Conservation (phyloP, 1,140 invertebrate genomes). For the Heliconius eleuchia region DNA sequence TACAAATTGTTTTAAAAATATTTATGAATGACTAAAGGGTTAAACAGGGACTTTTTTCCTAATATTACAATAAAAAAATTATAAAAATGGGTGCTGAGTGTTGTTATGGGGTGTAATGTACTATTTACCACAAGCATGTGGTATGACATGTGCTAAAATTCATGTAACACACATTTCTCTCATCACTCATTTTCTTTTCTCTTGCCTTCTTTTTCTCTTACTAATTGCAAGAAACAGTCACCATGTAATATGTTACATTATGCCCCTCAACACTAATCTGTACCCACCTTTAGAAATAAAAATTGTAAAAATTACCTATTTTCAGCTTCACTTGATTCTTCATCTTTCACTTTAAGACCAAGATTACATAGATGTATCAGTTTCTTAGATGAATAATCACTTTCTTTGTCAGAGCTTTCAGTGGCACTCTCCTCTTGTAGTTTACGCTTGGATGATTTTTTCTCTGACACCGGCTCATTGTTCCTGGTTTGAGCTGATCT, state of each 20-base stretch:
- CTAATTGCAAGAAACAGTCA: too few relatives aligned
- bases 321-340: slow-evolving; percentile 55
- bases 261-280: too few relatives aligned
- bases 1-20: slow-evolving; percentile 8
- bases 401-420: slow-evolving; percentile 55
- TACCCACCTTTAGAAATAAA: not conserved
- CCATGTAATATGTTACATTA: too few relatives aligned
- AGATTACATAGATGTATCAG: slow-evolving; percentile 82
- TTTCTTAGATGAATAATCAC: slow-evolving; percentile 75
- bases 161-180: too few relatives aligned
- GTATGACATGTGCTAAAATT: too few relatives aligned
- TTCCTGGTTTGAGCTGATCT: slow-evolving; percentile 52
- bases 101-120: too few relatives aligned
- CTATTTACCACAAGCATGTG: too few relatives aligned
- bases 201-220: too few relatives aligned
- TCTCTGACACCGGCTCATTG: slow-evolving; percentile 39
- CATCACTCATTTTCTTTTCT: too few relatives aligned
- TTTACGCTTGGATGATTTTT: slow-evolving; percentile 49
- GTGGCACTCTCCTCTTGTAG: slow-evolving; percentile 48
- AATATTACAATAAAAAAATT: too few relatives aligned
- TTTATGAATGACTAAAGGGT: not conserved
- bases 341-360: slow-evolving; percentile 72
- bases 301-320: slow-evolving; percentile 51
- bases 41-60: not conserved
- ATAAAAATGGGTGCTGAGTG: too few relatives aligned